phyloP scores from a whole-genome alignment of 2,797 vertebrate genomes.

The Tangara arthus region DNA sequence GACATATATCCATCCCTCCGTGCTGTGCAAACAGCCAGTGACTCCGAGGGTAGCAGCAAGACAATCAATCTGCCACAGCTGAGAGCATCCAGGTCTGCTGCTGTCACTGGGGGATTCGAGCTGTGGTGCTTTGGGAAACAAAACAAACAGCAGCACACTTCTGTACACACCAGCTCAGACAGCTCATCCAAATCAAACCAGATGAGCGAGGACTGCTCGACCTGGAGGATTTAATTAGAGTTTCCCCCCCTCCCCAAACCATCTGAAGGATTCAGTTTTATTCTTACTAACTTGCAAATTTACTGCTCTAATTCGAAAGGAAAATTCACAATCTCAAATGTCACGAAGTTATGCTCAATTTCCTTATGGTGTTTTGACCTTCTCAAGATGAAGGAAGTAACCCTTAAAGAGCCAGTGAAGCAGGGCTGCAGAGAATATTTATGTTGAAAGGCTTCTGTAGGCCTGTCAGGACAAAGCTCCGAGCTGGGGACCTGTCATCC shows the following conservation, averaged over 20 bases:
- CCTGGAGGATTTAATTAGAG: constrained; percentile 9
- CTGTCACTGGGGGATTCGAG: neutral
- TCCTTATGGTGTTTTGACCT: constrained; percentile 50
- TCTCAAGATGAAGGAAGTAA: constrained; percentile 31
- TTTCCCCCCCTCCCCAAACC: neutral
- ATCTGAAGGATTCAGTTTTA: constrained; percentile 30
- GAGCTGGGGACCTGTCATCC: neutral
- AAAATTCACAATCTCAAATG: constrained; percentile 60
- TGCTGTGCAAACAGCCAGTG: neutral
- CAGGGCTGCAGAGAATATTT: neutral
- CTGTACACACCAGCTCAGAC: neutral
- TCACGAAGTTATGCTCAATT: constrained; percentile 66
- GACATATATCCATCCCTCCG: neutral
- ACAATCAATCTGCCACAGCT: neutral
- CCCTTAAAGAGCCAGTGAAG: neutral
- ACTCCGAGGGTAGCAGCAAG: neutral
- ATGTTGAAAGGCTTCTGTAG: neutral
- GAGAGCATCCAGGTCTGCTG: neutral
- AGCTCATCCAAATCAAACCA: constrained; percentile 4
- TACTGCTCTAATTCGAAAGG: constrained; percentile 30
- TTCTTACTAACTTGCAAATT: constrained; percentile 54
- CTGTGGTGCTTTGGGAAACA: constrained; percentile 19
- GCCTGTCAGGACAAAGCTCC: neutral
- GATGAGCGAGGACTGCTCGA: neutral
- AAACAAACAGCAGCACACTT: neutral